Evolutionary conservation across 1,140 invertebrate species (phyloP), one percentile per base, ranked within the genome.

Genomic region (Drosophila elegans): DNA sequence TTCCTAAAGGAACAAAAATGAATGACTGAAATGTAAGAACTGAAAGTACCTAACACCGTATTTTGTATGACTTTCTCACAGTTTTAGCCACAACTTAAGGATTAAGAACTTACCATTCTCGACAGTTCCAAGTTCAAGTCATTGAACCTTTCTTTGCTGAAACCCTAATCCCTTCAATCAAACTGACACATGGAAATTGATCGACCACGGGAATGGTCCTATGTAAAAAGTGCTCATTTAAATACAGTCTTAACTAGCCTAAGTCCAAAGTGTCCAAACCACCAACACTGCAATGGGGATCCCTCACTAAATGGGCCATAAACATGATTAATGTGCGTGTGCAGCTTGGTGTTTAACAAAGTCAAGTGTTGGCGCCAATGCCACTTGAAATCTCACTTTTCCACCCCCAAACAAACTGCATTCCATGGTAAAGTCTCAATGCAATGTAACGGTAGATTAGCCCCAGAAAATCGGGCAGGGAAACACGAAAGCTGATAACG

Each of bases 301-400:
- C 72, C 59, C 66, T 34, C 39, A 48, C 41, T 41, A 77, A 56
- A 55, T 55, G 68, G 69, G 72, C 63, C 72, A 75, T 69, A 54
- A 83, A 71, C 61, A 72, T 84, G 81, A 84, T 84, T 82, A 86
- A 88, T 88, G 71, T 79, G 78, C 67, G 49, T 72, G 46, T 46
- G 36, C 13, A 27, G 72, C 51, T 45, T 48, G 54, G 51, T 84
- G 78, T 89, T 89, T 90, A 81, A 90, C 75, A 80, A 82, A 90
- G 86, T 90, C 86, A 90, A 90, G 86, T 90, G 86, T 90, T 90
- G 86, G 86, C 86, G 86, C 86, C 86, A 90, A 67, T 56, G 74
- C 69, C 80, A 89, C 85, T 89, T 62, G 45, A 90, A 61, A 62
- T 39, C 57, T 12, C 25, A 42, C 56, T 44, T 56, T 25, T 11